phyloP scores from a whole-genome alignment of 1,140 invertebrate genomes.

The Odontomachus brunneus region DNA sequence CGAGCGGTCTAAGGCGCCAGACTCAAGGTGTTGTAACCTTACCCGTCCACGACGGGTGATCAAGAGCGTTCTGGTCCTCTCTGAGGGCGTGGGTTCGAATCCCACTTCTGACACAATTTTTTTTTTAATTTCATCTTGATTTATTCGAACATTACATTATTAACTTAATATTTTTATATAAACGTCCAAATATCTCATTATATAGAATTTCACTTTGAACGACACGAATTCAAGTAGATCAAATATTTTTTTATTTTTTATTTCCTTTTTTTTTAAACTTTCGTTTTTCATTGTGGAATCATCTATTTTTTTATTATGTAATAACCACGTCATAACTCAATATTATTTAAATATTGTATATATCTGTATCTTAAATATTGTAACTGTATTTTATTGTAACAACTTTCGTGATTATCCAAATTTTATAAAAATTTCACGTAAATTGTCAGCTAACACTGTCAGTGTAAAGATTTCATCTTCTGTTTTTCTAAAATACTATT shows the following conservation, averaged over 20 bases:
- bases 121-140: slow-evolving; percentile 77
- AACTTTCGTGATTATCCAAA: too few species aligned
- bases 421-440: too few species aligned
- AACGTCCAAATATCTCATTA: background rate
- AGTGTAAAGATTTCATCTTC: too few species aligned
- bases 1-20: slow-evolving; percentile 76
- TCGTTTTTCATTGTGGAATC: background rate
- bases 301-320: background rate
- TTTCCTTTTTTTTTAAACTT: background rate
- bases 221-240: slow-evolving; percentile 41
- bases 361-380: too few species aligned
- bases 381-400: too few species aligned
- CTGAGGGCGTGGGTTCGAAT: slow-evolving; percentile 95
- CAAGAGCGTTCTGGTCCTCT: slow-evolving; percentile 90
- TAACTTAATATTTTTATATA: background rate
- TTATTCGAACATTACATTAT: background rate
- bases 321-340: background rate
- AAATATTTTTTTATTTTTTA: background rate
- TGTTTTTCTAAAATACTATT: too few species aligned
- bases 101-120: slow-evolving; percentile 92
- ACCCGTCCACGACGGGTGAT: slow-evolving; percentile 82
- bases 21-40: slow-evolving; percentile 87
- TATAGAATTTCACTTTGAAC: background rate
- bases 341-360: slow-evolving; percentile 1
- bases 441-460: too few species aligned